phyloP scores from a whole-genome alignment of 2,797 vertebrate species.

The Sebastiscus tertius region DNA sequence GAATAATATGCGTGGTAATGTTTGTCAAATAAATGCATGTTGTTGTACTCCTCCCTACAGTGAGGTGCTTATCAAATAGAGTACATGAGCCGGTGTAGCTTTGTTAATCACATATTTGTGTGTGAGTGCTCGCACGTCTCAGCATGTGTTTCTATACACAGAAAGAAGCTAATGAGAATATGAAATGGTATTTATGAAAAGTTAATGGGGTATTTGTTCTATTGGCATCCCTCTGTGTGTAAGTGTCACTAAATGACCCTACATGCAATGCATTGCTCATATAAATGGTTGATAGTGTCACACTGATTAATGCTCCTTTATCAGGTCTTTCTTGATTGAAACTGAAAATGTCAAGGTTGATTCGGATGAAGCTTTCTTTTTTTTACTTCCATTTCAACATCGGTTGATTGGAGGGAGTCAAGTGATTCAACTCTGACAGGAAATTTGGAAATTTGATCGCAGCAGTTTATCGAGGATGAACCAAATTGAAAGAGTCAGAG shows the following conservation, averaged over 20 bases:
- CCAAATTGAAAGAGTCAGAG: constrained; percentile 24
- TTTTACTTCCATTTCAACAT: constrained; percentile 36
- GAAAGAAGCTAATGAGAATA: constrained; percentile 10
- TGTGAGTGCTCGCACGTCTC: background rate
- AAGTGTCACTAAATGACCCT: constrained; percentile 13
- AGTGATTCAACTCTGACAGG: constrained; percentile 34
- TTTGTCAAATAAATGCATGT: constrained; percentile 15
- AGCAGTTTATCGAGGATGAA: constrained; percentile 22
- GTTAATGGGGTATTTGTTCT: constrained; percentile 29
- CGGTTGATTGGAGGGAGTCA: constrained; percentile 26
- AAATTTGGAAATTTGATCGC: constrained; percentile 32
- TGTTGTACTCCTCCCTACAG: background rate
- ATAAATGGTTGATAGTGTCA: constrained; percentile 29
- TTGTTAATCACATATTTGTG: constrained; percentile 28
- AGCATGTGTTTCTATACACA: constrained; percentile 9
- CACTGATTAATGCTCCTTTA: background rate
- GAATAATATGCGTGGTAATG: constrained; percentile 21
- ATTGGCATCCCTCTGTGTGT: background rate
- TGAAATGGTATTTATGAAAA: constrained; percentile 35
- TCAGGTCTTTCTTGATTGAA: constrained; percentile 20
- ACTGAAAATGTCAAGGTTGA: constrained; percentile 39
- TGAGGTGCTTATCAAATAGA: constrained; percentile 9
- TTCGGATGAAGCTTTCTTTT: constrained; percentile 33
- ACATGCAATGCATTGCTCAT: background rate
- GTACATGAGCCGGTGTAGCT: background rate